Percentiles rank a stretch among this genome's conserved stretches.
These are phyloP conservation scores for Ceyx margarethae DNA, from an alignment of 2,113 vertebrate genomes.

Conservation along the genomic window DNA sequence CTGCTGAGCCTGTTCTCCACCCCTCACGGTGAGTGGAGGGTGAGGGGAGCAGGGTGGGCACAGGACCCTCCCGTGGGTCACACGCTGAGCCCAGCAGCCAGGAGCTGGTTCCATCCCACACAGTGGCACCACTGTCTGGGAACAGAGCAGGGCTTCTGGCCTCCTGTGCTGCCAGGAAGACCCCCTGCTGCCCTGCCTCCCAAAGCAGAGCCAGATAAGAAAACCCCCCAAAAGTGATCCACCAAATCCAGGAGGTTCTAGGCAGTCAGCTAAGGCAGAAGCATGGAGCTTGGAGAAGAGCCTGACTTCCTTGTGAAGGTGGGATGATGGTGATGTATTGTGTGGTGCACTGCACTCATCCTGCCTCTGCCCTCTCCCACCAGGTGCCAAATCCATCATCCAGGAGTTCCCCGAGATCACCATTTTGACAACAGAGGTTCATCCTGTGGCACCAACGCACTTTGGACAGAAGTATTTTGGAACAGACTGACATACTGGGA, in stretches of 20 bases:
- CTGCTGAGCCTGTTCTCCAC: constrained; percentile 94
- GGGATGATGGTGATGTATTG: fast-evolving
- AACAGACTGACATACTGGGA: constrained; percentile 81
- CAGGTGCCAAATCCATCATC: constrained; percentile 95
- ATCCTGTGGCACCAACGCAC: constrained; percentile 93
- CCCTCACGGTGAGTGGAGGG: constrained; percentile 84
- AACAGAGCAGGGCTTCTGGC: not conserved
- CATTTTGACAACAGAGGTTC: constrained; percentile 94
- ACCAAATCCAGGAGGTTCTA: not conserved
- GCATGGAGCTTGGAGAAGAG: not conserved
- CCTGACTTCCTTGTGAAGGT: not conserved
- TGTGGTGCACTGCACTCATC: not conserved
- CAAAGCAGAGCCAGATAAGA: not conserved
- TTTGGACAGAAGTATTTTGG: constrained; percentile 98
- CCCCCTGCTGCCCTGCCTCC: fast-evolving
- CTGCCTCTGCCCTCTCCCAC: constrained; percentile 38
- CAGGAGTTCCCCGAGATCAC: constrained; percentile 98
- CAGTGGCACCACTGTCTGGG: fast-evolving
- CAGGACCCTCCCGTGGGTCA: fast-evolving
- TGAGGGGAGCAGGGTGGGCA: fast-evolving
- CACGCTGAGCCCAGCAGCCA: fast-evolving
- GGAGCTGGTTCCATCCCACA: not conserved
- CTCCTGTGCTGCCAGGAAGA: not conserved
- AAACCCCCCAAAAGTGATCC: not conserved
- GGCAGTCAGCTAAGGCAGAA: not conserved